Percentiles rank a stretch among this genome's conserved stretches.
Evolutionary conservation across 2,888 invertebrate genomes (phyloP).

Genomic region (Lycophotia porphyrea): DNA sequence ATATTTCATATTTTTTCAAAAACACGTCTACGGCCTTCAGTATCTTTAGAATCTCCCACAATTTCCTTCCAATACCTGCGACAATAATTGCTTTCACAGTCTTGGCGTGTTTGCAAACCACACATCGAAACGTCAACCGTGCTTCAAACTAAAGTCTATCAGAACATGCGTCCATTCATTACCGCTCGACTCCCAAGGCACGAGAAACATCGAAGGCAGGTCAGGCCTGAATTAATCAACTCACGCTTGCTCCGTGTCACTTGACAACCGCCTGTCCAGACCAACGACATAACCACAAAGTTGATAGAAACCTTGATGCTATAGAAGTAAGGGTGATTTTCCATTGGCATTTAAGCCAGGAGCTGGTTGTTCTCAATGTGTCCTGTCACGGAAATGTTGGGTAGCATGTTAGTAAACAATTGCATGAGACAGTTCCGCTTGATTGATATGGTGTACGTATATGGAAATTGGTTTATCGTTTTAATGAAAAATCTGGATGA

Average conservation of each 20-base stretch:
- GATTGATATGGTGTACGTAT: constrained; percentile 58
- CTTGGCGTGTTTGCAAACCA: constrained; percentile 52
- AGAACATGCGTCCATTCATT: constrained; percentile 61
- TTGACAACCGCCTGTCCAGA: constrained; percentile 71
- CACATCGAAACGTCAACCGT: constrained; percentile 50
- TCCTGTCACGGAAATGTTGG: constrained; percentile 66
- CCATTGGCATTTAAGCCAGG: not conserved
- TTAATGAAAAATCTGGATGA: constrained; percentile 20
- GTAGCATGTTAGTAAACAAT: constrained; percentile 67
- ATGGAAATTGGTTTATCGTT: constrained; percentile 39
- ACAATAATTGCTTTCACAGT: constrained; percentile 37
- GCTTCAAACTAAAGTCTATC: constrained; percentile 51
- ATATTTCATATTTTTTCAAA: not conserved
- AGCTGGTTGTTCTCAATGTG: constrained; percentile 58
- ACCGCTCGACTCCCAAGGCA: constrained; percentile 65
- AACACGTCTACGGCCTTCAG: not conserved
- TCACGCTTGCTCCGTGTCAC: constrained; percentile 72
- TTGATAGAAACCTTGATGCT: constrained; percentile 36
- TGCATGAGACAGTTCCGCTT: constrained; percentile 64
- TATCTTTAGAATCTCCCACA: not conserved
- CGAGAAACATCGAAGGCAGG: constrained; percentile 74
- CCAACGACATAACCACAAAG: constrained; percentile 54
- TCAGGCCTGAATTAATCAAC: constrained; percentile 78
- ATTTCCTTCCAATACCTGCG: not conserved
- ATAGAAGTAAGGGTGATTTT: constrained; percentile 34